A percentile compares a stretch with the other conserved stretches of the same genome.
phyloP scores from a whole-genome alignment of 2,797 vertebrate genomes.

The Chiroxiphia lanceolata region DNA sequence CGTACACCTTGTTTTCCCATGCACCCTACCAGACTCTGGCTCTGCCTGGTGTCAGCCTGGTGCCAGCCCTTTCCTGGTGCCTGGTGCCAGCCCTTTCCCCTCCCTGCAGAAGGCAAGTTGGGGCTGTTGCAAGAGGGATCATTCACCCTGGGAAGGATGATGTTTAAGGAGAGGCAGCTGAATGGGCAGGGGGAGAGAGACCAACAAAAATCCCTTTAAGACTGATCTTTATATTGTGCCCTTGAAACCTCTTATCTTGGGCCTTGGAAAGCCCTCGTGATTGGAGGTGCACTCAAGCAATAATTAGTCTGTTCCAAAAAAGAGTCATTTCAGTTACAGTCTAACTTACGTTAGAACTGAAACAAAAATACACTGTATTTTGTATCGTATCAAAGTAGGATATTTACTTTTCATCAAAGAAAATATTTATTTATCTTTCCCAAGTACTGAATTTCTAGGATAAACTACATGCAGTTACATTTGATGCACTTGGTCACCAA shows the following conservation, averaged over 20 bases:
- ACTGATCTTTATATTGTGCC: not conserved
- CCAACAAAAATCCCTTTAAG: not conserved
- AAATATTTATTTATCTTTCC: not conserved
- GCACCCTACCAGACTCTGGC: rapidly evolving
- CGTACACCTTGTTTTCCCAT: not conserved
- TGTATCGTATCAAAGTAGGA: rapidly evolving
- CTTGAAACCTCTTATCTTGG: not conserved
- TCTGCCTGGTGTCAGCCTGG: not conserved
- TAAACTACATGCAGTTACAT: not conserved
- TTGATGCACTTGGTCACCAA: not conserved
- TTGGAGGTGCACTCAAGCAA: not conserved
- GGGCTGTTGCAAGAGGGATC: not conserved
- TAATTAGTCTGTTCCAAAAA: not conserved
- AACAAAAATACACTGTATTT: not conserved
- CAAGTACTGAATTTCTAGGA: not conserved
- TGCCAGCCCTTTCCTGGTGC: not conserved
- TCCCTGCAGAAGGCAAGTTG: rapidly evolving
- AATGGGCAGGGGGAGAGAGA: rapidly evolving
- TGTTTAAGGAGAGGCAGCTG: not conserved
- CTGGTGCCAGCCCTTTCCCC: not conserved
- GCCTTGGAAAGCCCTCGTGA: not conserved
- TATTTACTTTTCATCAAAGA: not conserved
- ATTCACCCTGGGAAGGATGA: not conserved
- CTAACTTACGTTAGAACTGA: not conserved
- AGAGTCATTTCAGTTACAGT: not conserved